Conservation (phyloP, 1,140 invertebrate genomes). For the Tribolium madens region DNA sequence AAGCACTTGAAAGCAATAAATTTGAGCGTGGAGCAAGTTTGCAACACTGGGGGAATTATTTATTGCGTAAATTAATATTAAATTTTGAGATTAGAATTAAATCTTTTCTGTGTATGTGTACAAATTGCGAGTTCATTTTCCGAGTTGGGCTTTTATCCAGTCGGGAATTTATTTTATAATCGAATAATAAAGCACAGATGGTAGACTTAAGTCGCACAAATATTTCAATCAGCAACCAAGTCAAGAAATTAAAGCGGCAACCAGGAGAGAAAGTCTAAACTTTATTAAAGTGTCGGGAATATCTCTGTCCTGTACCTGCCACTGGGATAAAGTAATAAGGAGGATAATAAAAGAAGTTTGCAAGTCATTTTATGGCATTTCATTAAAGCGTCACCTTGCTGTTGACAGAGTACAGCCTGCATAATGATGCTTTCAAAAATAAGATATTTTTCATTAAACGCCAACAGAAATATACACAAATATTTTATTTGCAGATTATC, state of each 20-base stretch:
- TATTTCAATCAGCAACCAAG: conserved; percentile 52
- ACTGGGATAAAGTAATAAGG: conserved; percentile 58
- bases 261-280: conserved; percentile 50
- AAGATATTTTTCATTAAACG: conserved; percentile 27
- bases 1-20: conserved; percentile 21
- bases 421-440: conserved; percentile 28
- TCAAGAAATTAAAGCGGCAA: conserved; percentile 53
- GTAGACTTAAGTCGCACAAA: conserved; percentile 41
- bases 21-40: conserved; percentile 2
- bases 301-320: conserved; percentile 49
- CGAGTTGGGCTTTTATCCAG: conserved; percentile 16
- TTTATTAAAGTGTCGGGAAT: conserved; percentile 59
- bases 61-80: conserved; percentile 35
- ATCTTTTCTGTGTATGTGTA: conserved; percentile 22
- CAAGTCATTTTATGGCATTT: conserved; percentile 62
- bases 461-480: neutral
- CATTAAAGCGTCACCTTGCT: conserved; percentile 57
- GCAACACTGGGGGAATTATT: conserved; percentile 5
- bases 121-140: conserved; percentile 27
- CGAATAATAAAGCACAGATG: conserved; percentile 42
- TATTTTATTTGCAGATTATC: conserved; percentile 17
- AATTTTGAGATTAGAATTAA: conserved; percentile 20
- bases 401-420: conserved; percentile 44
- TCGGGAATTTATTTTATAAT: conserved; percentile 36
- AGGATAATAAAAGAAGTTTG: conserved; percentile 63